phyloP scores from a whole-genome alignment of 2,797 vertebrate species.

The Esox lucius region DNA sequence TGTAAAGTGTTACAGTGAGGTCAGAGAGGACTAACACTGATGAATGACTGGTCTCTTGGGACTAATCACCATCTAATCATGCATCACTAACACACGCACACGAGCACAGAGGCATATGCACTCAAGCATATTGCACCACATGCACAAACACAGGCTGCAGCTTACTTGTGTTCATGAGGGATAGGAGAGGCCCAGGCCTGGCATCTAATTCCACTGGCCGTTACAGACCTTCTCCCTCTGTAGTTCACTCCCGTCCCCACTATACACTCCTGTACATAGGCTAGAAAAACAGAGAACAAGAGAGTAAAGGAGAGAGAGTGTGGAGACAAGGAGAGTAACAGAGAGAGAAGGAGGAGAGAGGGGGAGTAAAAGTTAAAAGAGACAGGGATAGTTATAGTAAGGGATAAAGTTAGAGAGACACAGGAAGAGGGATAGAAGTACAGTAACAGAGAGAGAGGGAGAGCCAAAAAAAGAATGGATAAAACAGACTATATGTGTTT shows the following conservation, averaged over 20 bases:
- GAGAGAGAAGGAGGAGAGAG: not conserved
- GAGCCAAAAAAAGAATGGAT: conserved; percentile 50
- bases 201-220: conserved; percentile 87
- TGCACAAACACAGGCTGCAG: conserved; percentile 21
- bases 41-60: conserved; percentile 62
- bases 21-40: conserved; percentile 53
- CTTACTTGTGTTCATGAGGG: conserved; percentile 98
- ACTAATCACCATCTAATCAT: conserved; percentile 63
- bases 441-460: conserved; percentile 8
- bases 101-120: conserved; percentile 18
- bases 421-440: not conserved
- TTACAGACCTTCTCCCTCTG: conserved; percentile 87
- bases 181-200: conserved; percentile 92
- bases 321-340: conserved; percentile 1
- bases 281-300: conserved; percentile 50
- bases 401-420: too few relatives aligned
- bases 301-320: conserved; percentile 19
- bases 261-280: conserved; percentile 93
- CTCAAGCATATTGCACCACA: not conserved
- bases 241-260: conserved; percentile 91
- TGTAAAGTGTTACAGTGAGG: conserved; percentile 59
- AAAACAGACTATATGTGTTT: conserved; percentile 56
- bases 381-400: too few relatives aligned
- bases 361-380: not conserved
- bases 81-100: conserved; percentile 47